Percentiles rank a stretch among this genome's conserved stretches.
Evolutionary conservation across 1,140 invertebrate species (phyloP).

Genomic region (Pogonomyrmex californicus): DNA sequence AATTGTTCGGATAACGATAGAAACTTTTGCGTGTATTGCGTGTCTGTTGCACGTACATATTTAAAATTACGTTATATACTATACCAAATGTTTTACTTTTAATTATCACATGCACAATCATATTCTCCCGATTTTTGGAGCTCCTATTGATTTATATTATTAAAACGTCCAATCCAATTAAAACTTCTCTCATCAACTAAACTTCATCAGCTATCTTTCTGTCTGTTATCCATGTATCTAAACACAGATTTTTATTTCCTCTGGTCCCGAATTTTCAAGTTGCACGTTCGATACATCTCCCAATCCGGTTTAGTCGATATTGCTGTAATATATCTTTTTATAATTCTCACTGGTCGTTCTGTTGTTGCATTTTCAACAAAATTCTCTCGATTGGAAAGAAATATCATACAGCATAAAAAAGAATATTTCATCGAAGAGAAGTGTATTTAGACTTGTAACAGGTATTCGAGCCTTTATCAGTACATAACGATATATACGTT

Average conservation of each 20-base stretch:
- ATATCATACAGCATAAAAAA: not conserved
- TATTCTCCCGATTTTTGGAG: not conserved
- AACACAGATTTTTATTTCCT: not conserved
- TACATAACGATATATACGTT: not conserved
- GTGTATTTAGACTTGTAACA: not conserved
- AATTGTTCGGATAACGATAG: not conserved
- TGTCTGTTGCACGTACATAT: not conserved
- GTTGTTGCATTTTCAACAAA: not conserved
- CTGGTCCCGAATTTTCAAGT: not conserved
- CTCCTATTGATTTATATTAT: not conserved
- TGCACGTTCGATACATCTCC: conserved; percentile 12
- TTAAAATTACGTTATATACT: not conserved
- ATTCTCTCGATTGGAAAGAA: not conserved
- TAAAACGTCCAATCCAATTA: not conserved
- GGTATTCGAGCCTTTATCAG: conserved; percentile 16
- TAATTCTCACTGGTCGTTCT: not conserved
- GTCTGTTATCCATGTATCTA: not conserved
- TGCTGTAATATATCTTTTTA: conserved; percentile 23
- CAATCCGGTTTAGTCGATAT: conserved; percentile 14
- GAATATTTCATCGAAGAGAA: conserved; percentile 8
- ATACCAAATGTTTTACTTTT: not conserved
- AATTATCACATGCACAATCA: not conserved
- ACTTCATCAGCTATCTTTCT: not conserved
- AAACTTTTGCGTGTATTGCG: not conserved
- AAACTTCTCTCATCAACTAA: not conserved